Evolutionary conservation across 30 jellyfish, hydroid and myxozoan genomes (phyloP).

Genomic region (Mastigias papua): DNA sequence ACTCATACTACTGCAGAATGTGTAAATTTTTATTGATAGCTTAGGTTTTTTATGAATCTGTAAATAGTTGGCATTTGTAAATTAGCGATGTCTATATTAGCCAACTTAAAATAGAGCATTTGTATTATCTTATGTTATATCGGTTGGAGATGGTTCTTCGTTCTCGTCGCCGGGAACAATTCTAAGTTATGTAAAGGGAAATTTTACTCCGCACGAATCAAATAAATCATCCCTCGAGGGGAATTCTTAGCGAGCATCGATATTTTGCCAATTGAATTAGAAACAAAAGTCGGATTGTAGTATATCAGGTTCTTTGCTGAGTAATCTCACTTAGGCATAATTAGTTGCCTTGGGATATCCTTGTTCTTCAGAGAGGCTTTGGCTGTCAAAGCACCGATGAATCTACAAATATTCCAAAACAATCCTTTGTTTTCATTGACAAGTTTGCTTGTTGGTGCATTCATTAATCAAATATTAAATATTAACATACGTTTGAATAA

Average conservation of each 20-base stretch:
- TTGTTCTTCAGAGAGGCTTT: constrained; percentile 4
- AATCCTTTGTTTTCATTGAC: constrained; percentile 12
- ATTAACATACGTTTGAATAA: neutral
- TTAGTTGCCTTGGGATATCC: neutral
- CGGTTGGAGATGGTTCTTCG: no score
- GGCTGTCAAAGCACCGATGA: constrained; percentile 24
- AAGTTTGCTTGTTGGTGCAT: constrained; percentile 12
- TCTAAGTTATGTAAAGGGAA: no score
- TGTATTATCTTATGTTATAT: no score
- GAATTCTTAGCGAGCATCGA: neutral
- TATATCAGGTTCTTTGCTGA: neutral
- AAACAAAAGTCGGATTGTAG: neutral
- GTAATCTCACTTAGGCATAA: neutral
- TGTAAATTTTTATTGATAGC: no score
- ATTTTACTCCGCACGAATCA: no score
- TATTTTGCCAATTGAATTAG: neutral
- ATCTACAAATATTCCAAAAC: constrained; percentile 35
- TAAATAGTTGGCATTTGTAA: no score
- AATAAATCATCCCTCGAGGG: neutral
- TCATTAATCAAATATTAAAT: neutral
- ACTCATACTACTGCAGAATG: no score
- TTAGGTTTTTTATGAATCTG: no score
- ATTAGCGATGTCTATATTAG: no score
- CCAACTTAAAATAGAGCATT: no score
- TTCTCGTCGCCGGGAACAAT: no score